Base-by-base conservation (phyloP, 2,888 invertebrate genomes). In the Petrolisthes cinctipes region DNA sequence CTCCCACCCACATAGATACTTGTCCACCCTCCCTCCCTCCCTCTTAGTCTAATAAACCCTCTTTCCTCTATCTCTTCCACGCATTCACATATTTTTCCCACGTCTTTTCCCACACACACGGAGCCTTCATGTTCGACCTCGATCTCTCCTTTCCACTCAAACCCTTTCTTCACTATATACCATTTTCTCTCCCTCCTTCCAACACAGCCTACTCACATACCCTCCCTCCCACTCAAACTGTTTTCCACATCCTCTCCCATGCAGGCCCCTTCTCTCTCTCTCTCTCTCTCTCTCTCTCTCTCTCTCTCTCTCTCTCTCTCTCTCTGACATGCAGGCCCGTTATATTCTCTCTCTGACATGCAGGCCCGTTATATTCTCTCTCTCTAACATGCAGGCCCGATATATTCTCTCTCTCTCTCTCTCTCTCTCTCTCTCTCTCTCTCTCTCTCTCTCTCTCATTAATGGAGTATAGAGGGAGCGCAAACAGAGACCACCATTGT, bases 261-360 rank as follows among this genome's bases (percentile, higher is more conserved):
- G 7, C 9, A 11, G 66, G 9, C n/a, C 75, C 75, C 75, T 37
- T 37, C 6, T 37, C 6, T n/a, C 78, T 9, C 20, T 71, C 57
- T n/a, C 56, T 53, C 75, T 37, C 75, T 54, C 56, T 75, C 83
- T 75, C 5, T 6, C 66, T 5, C 11, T 37, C 68, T 37, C 68
- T 14, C 81, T 5, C 68, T 37, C 23, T 23, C 11, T 66, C 37
- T 37, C 56, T 5, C 71, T 4, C 53, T 11, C 51, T 53, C 56
- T 5, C n/a, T 53, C 84, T 20, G 51, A 53, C 68, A 54, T 51
- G 20, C 78, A 68, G 61, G 20, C 56, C 14, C 83, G 53, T 66
- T 37, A 75, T 75, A 23, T 37, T 23, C 75, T 20, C 75, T 56
- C 75, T 37, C 83, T 56, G 53, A 20, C 83, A 56, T 56, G 54